Base-by-base conservation (phyloP, 1,140 invertebrate species). In the Oscheius sp. region DNA sequence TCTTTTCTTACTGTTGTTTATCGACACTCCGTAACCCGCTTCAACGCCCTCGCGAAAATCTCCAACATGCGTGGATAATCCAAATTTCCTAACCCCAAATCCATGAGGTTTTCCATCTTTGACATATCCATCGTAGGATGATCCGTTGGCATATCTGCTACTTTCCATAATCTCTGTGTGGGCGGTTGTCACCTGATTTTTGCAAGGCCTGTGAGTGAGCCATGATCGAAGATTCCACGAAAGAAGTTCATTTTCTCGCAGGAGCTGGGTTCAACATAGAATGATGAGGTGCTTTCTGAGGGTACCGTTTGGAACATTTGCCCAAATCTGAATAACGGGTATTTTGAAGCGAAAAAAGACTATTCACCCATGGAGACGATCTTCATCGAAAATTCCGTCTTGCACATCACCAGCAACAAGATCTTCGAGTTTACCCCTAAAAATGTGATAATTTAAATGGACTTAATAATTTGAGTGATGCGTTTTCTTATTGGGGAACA, bases 191-290 rank as follows among this genome's bases (percentile, higher is more conserved):
- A 65, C 36, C 36, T 38, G 13, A 65, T 42, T 10, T 65, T 32
- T 45, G 23, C 31, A 65, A 65, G 63, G 18, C 63, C 63, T 7
- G 3, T 65, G 3, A 38, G 32, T 26, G 36, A 3, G 36, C 63
- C 63, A n/a, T 65, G 36, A 23, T 65, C 63, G 31, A 65, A 65
- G 45, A 38, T 10, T 3, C 63, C 63, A 10, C 63, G 3, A 26
- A 20, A 55, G 49, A 55, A 55, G 23, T 55, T 26, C 28, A 20
- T 55, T 15, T 55, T 55, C 23, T 55, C n/a, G 49, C 7, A 55
- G 23, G 7, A 4, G 15, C 7, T 7, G 23, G 49, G 4, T 55
- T 15, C 15, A 13, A 55, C 49, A 23, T 55, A 55, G 23, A 55
- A 55, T 4, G 23, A 20, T 4, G 49, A 55, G 15, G 7, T 7